Evolutionary conservation across 2,888 invertebrate species (phyloP).

Genomic region (Euphydryas editha): DNA sequence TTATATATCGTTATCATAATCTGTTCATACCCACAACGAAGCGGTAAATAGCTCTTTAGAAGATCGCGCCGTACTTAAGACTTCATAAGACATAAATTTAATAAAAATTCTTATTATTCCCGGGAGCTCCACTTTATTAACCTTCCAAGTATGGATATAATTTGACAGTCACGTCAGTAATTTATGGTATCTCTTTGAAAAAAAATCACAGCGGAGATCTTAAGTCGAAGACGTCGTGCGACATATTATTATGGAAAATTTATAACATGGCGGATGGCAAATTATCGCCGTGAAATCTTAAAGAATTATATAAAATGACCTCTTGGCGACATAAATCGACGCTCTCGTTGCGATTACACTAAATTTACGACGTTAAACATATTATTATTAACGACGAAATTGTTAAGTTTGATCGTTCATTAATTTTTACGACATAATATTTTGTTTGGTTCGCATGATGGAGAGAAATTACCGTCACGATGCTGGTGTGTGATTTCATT

Average conservation of each 20-base stretch:
- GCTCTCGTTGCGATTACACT: conserved; percentile 53
- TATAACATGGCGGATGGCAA: conserved; percentile 55
- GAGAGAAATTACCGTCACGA: conserved; percentile 2
- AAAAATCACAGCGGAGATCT: conserved; percentile 50
- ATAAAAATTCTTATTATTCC: conserved; percentile 52
- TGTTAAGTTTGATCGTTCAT: conserved; percentile 20
- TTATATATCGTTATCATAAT: not conserved
- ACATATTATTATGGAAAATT: conserved; percentile 63
- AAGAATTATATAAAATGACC: conserved; percentile 66
- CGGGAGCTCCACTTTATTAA: conserved; percentile 61
- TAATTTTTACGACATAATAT: conserved; percentile 18
- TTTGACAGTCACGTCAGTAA: conserved; percentile 72
- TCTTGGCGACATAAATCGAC: conserved; percentile 61
- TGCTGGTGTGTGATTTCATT: not conserved
- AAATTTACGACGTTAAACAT: conserved; percentile 32
- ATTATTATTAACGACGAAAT: conserved; percentile 24
- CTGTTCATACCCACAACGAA: not conserved
- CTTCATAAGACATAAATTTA: conserved; percentile 38
- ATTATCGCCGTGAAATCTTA: conserved; percentile 54
- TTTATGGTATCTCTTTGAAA: conserved; percentile 50
- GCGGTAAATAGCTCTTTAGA: conserved; percentile 37
- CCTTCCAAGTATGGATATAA: conserved; percentile 59
- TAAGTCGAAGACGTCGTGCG: conserved; percentile 50
- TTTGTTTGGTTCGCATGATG: conserved; percentile 8
- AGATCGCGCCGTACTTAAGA: conserved; percentile 31